phyloP scores from a whole-genome alignment of 2,888 invertebrate species.

The Platycheirus albimanus region DNA sequence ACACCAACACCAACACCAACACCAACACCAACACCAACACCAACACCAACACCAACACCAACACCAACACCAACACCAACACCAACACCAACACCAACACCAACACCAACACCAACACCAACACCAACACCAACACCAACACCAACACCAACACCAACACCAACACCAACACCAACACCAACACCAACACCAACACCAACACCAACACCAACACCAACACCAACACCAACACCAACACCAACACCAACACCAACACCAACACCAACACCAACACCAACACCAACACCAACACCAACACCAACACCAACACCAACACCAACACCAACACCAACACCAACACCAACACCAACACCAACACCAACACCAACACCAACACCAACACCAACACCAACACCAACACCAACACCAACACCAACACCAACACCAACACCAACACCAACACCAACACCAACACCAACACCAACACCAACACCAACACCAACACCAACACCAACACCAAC shows the following conservation, averaged over 20 bases:
- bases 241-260: constrained; percentile 10
- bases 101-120: constrained; percentile 10
- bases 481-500: constrained; percentile 10
- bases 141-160: constrained; percentile 3
- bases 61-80: constrained; percentile 6
- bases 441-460: constrained; percentile 10
- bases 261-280: constrained; percentile 10
- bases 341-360: constrained; percentile 9
- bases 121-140: constrained; percentile 7
- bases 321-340: constrained; percentile 10
- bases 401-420: constrained; percentile 6
- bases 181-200: constrained; percentile 6
- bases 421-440: constrained; percentile 9
- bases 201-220: constrained; percentile 9
- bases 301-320: constrained; percentile 10
- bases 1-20: background rate
- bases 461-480: constrained; percentile 10
- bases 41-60: constrained; percentile 10
- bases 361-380: constrained; percentile 5
- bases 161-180: constrained; percentile 7
- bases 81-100: constrained; percentile 8
- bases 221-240: constrained; percentile 10
- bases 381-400: constrained; percentile 4
- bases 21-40: constrained; percentile 10
- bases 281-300: constrained; percentile 6